Percentiles rank a stretch among this genome's conserved stretches.
Conservation (phyloP, 2,888 invertebrate genomes). For the Calephelis perditalis region DNA sequence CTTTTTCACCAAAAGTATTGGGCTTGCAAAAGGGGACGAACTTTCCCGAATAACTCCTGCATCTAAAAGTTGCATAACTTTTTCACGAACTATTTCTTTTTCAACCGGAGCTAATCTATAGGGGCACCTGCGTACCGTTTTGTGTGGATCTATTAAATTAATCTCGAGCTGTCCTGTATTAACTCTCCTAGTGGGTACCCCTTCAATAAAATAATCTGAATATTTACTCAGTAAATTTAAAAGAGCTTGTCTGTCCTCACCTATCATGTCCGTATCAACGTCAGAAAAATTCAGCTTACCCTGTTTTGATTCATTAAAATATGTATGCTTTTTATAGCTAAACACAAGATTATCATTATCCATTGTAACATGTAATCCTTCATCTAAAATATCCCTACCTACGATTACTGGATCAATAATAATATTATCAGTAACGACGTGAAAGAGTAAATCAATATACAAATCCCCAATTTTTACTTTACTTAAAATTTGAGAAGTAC, state of each 20-base stretch:
- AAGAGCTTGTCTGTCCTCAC: not conserved
- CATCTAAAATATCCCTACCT: not conserved
- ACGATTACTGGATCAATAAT: not conserved
- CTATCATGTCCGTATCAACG: not conserved
- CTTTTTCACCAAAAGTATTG: conserved; percentile 27
- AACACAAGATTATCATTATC: conserved; percentile 5
- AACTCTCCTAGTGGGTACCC: conserved; percentile 26
- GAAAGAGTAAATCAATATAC: not conserved
- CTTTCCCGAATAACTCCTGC: conserved; percentile 34
- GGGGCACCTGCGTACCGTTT: conserved; percentile 25
- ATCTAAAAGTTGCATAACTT: conserved; percentile 26
- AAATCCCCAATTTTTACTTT: not conserved
- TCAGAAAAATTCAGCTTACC: not conserved
- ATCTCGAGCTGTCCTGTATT: conserved; percentile 27
- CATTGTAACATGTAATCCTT: not conserved
- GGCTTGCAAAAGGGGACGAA: conserved; percentile 34
- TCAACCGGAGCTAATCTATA: conserved; percentile 30
- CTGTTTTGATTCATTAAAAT: not conserved
- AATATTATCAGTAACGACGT: not conserved
- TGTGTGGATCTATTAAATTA: conserved; percentile 22
- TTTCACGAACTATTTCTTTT: conserved; percentile 29
- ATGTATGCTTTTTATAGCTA: not conserved
- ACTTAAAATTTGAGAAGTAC: too few relatives aligned
- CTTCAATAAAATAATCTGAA: conserved; percentile 7
- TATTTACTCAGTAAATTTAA: not conserved